Base-by-base conservation (phyloP, 2,113 vertebrate species). In the Ochotona curzoniae region DNA sequence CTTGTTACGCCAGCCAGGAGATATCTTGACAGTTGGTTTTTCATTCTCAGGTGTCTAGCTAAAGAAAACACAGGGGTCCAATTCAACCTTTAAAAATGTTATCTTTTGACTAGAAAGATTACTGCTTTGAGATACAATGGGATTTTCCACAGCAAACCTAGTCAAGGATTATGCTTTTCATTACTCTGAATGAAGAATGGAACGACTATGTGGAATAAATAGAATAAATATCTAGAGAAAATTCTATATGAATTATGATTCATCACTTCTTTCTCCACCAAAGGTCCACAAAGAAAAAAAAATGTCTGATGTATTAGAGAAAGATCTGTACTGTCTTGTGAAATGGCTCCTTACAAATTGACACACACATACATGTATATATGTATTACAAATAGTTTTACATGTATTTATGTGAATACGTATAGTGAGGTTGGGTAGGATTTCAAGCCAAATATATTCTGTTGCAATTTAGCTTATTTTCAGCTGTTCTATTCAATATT, bases 1-100 rank as follows among this genome's bases (percentile, higher is more conserved):
- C 85, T 94, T 89, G 67, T 87, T 96, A 93, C 0, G 1, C 79
- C 94, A 97, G 38, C 54, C 28, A 63, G 90, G 74, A 97, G 82
- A 93, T 85, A 96, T 95, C 92, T 94, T 97, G 94, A 96, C 89
- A 97, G 92, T 96, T 97, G 83, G 57, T 94, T 97, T 97, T 97
- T 97, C 73, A 79, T 96, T 96, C 96, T 98, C 92, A 95, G 93
- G 89, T 98, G 83, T 96, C 93, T 96, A 96, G 93, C 98, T 98
- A 97, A 97, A 64, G 5, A 93, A 98, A 97, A 96, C 73, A 20
- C 28, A 88, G 89, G 83, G 75, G 93, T 96, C 85, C 93, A 97
- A 97, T 96, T 90, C 81, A 92, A 92, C 76, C 83, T 97, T 97
- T 96, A 94, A 96, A 98, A 97, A 96, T 80, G 92, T 96, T 96